Conservation (phyloP, 2,888 invertebrate genomes). For the Xestobium rufovillosum region DNA sequence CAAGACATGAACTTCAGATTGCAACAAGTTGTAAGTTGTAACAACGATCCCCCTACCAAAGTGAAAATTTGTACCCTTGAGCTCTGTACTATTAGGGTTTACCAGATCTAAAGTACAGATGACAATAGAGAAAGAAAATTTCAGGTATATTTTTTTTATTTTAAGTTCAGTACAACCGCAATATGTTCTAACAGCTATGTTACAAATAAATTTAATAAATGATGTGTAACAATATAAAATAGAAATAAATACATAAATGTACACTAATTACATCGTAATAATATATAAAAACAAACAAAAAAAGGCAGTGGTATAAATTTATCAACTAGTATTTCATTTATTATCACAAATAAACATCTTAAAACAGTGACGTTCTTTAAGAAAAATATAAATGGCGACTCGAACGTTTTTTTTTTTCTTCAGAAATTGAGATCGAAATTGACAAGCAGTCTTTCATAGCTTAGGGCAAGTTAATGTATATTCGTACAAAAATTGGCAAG, state of each 20-base stretch:
- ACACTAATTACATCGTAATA: constrained; percentile 32
- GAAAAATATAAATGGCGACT: too few species aligned
- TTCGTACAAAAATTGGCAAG: constrained; percentile 33
- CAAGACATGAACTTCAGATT: too few species aligned
- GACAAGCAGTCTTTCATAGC: constrained; percentile 39
- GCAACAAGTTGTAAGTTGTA: too few species aligned
- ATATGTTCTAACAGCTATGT: constrained; percentile 42
- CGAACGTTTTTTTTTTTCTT: too few species aligned
- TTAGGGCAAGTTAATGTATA: constrained; percentile 26
- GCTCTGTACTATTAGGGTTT: too few species aligned
- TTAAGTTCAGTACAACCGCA: constrained; percentile 41
- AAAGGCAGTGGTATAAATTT: constrained; percentile 23
- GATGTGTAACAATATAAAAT: constrained; percentile 34
- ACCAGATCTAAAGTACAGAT: too few species aligned
- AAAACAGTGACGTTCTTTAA: too few species aligned
- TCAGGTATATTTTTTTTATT: too few species aligned
- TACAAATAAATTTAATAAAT: constrained; percentile 39
- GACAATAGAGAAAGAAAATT: too few species aligned
- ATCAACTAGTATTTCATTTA: constrained; percentile 18
- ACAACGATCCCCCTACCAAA: too few species aligned
- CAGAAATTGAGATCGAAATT: constrained; percentile 36
- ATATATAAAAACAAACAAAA: constrained; percentile 17
- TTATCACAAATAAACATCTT: constrained; percentile 18
- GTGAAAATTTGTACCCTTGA: too few species aligned
- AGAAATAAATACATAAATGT: constrained; percentile 40